Evolutionary conservation across 2,888 invertebrate species (phyloP).

Genomic region (Deilephila porcellus): DNA sequence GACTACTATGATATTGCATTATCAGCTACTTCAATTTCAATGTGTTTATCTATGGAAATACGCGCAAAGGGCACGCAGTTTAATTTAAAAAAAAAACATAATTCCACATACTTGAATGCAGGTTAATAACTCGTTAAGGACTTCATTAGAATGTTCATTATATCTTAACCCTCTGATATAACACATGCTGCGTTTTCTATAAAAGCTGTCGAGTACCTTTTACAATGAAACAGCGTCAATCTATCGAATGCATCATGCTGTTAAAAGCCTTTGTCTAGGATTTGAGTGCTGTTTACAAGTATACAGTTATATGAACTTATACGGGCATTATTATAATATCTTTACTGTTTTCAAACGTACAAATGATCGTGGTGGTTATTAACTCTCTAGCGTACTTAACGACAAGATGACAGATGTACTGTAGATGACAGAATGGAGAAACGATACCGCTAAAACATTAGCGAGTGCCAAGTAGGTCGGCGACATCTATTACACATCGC

Average conservation of each 20-base stretch:
- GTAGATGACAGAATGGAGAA: conserved; percentile 35
- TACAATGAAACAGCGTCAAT: conserved; percentile 30
- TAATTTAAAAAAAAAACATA: not conserved
- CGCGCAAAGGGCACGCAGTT: not conserved
- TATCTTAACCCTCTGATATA: not conserved
- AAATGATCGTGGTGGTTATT: conserved; percentile 29
- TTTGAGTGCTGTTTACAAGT: conserved; percentile 11
- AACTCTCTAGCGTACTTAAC: conserved; percentile 30
- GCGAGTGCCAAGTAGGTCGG: conserved; percentile 47
- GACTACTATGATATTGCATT: not conserved
- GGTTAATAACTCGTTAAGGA: not conserved
- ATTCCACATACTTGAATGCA: not conserved
- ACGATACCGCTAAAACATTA: conserved; percentile 36
- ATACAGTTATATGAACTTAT: conserved; percentile 14
- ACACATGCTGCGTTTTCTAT: not conserved
- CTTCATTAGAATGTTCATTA: not conserved
- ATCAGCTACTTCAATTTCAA: not conserved
- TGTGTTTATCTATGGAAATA: not conserved
- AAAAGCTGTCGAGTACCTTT: conserved; percentile 22
- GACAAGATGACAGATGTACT: conserved; percentile 45
- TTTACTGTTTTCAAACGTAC: conserved; percentile 9
- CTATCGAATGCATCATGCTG: conserved; percentile 26
- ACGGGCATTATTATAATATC: not conserved
- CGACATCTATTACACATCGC: conserved; percentile 40
- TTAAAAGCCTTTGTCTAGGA: conserved; percentile 14